Percentiles rank a stretch among this genome's conserved stretches.
phyloP scores from a whole-genome alignment of 2,888 invertebrate genomes.

The Serripes groenlandicus region DNA sequence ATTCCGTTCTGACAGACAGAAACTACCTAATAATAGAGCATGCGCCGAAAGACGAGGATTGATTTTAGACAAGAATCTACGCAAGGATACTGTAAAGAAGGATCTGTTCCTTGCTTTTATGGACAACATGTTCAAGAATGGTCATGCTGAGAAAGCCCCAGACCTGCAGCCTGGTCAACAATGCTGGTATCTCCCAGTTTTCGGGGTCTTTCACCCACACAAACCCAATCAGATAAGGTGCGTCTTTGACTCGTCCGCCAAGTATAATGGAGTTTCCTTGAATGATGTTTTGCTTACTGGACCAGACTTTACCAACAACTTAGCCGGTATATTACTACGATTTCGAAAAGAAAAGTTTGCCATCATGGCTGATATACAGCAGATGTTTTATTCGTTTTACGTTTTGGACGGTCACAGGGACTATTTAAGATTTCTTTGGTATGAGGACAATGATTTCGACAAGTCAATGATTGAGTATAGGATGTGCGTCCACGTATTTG shows the following conservation, averaged over 20 bases:
- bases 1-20: conserved; percentile 19
- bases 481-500: conserved; percentile 19
- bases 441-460: conserved; percentile 1
- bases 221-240: conserved; percentile 53
- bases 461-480: conserved; percentile 20
- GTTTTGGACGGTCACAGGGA: not conserved
- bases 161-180: conserved; percentile 41
- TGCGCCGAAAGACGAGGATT: conserved; percentile 36
- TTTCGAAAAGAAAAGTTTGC: not conserved
- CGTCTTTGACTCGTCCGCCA: conserved; percentile 57
- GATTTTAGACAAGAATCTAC: conserved; percentile 32
- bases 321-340: not conserved
- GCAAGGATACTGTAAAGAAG: conserved; percentile 39
- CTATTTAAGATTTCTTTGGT: conserved; percentile 8
- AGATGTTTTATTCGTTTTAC: conserved; percentile 18
- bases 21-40: conserved; percentile 47
- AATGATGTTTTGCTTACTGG: conserved; percentile 7
- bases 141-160: conserved; percentile 61
- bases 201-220: conserved; percentile 54
- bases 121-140: conserved; percentile 43
- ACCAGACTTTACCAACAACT: conserved; percentile 12
- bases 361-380: conserved; percentile 17
- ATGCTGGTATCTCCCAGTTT: conserved; percentile 66
- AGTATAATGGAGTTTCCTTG: conserved; percentile 10
- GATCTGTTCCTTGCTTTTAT: conserved; percentile 58